These are phyloP conservation scores for Chaetoderma sp. DNA, from an alignment of 2,888 invertebrate species.

Conservation along the genomic window DNA sequence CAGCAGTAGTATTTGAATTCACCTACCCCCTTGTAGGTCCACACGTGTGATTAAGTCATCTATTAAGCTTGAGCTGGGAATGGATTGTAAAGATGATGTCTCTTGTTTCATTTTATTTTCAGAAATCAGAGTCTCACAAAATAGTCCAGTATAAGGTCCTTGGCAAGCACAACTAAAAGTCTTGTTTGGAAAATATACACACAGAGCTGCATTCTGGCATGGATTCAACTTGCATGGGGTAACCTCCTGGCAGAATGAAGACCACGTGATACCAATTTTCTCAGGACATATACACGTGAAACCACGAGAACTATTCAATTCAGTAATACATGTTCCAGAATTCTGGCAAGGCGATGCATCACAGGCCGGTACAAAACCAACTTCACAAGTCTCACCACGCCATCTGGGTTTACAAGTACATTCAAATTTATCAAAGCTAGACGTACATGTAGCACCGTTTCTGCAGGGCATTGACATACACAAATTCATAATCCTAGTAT, in stretches of 20 bases:
- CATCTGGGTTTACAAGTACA: not conserved
- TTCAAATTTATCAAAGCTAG: not conserved
- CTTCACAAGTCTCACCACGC: not conserved
- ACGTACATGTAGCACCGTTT: not conserved
- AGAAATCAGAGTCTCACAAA: no score
- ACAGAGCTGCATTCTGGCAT: not conserved
- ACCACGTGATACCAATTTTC: not conserved
- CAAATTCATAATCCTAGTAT: no score
- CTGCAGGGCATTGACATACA: not conserved
- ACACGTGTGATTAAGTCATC: no score
- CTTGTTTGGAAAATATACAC: constrained; percentile 2
- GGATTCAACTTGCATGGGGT: constrained; percentile 3
- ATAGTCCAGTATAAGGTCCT: not conserved
- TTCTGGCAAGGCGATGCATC: not conserved
- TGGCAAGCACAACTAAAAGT: not conserved
- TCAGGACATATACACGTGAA: not conserved
- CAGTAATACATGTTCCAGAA: not conserved
- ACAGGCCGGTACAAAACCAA: not conserved
- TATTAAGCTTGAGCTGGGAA: no score
- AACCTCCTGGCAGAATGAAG: not conserved
- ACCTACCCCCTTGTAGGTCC: no score
- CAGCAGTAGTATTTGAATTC: no score
- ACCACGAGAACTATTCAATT: not conserved
- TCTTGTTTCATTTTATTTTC: no score
- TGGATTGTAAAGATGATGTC: no score